Evolutionary conservation across 2,888 invertebrate genomes (phyloP), one percentile per base, ranked within the genome.

Genomic region (Erynnis tages): DNA sequence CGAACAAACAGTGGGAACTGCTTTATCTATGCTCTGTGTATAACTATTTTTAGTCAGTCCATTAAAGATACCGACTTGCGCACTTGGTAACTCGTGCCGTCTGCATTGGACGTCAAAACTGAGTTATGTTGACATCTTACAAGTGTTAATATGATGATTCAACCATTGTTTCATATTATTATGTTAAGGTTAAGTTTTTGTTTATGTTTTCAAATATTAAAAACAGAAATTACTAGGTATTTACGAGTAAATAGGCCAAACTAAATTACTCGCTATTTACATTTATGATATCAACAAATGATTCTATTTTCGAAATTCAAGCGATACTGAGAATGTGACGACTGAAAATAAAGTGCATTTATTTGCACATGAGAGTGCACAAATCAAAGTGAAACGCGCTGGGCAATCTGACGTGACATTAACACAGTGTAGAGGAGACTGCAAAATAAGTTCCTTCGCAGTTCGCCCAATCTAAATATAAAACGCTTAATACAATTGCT

Each of bases 381-480:
- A 59, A 58, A 56, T 59, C 60, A 62, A 57, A 53, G 54, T 61
- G 49, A 74, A 59, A 62, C 54, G 35, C 49, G 45, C 47, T 54
- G 52, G 46, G 30, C 54, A 48, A 57, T 56, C 54, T 55, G 55
- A 59, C 61, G 59, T 54, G 62, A 62, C 62, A 56, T 45, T 59
- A 50, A 55, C 61, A 54, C 45, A 54, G 45, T 55, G 60, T 58
- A 56, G 60, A 57, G 40, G 43, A 32, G 43, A 34, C 40, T 30
- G 43, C 54, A 54, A 50, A 56, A 53, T 54, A 49, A 54, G 41
- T 46, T 30, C 25, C 27, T 38, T 45, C 48, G 41, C 47, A 45
- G 25, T 48, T 21, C 38, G 40, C 43, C 48, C 34, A 29, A 21
- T 54, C 57, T 61, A 61, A 61, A 61, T 57, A 57, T 57, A 57